phyloP scores from a whole-genome alignment of 2,113 vertebrate genomes.

The Dolichotis patagonum region DNA sequence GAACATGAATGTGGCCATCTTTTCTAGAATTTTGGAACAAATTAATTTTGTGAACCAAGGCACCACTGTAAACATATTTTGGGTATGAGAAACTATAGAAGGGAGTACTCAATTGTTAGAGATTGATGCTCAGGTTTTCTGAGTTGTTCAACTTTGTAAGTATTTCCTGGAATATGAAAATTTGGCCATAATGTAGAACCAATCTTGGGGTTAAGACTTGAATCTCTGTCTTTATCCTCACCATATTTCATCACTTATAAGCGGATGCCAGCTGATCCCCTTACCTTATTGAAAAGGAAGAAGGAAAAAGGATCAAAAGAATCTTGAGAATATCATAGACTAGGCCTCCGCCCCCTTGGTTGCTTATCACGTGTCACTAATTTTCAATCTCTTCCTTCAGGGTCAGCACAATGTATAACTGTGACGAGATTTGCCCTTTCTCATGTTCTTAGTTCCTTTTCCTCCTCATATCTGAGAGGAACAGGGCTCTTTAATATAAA shows the following conservation, averaged over 20 bases:
- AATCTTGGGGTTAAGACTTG: background rate
- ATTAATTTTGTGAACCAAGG: background rate
- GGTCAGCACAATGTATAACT: background rate
- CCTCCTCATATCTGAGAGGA: background rate
- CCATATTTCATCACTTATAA: background rate
- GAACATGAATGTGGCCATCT: background rate
- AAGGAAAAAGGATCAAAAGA: background rate
- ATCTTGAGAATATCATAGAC: background rate
- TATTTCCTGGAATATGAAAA: background rate
- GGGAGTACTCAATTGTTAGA: background rate
- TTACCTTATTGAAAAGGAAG: background rate
- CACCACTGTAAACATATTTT: background rate
- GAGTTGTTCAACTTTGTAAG: background rate
- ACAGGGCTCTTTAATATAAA: background rate
- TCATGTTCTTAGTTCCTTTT: background rate
- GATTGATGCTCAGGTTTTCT: constrained; percentile 15
- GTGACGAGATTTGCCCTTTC: background rate
- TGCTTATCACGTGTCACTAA: background rate
- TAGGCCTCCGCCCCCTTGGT: background rate
- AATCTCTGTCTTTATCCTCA: background rate
- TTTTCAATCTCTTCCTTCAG: background rate
- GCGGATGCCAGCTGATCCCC: background rate
- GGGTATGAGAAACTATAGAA: background rate
- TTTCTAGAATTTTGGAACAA: background rate
- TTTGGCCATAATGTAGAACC: background rate